Base-by-base conservation (phyloP, 1,140 invertebrate genomes). In the Drosophila punjabiensis region DNA sequence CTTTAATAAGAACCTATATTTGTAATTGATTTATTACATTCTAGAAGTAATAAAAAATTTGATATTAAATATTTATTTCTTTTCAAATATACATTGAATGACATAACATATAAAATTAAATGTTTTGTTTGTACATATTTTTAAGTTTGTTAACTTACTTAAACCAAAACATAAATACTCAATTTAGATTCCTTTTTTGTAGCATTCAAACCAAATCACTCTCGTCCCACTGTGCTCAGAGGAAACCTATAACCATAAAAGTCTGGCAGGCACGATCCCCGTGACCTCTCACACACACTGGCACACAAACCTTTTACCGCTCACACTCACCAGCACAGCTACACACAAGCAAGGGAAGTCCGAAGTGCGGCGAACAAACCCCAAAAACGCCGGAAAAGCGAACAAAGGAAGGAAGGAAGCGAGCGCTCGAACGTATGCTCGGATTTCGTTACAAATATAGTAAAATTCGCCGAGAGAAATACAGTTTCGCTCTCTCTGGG, bases 341-440 rank as follows among this genome's bases (percentile, higher is more conserved):
- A 33, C 2, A 7, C 35, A 24, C 24, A 33, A 2, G 20, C 14
- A 70, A 37, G 55, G 70, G 70, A 50, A 73, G 69, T 37, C 69
- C 67, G 20, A 74, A 50, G 9, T 30, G 53, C 13, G 32, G 24
- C 53, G 69, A 65, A 64, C 50, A 65, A 58, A 62, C 60, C 68
- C 81, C 86, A 89, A 74, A 82, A 64, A 71, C 20, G 63, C 50
- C 8, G 28, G 52, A 53, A 55, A 37, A 62, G 55, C 47, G 65
- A 80, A 74, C 50, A 62, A 66, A 76, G 79, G 61, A 58, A 70
- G 85, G 71, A 89, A 89, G 85, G 86, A 89, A 89, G 65, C 60
- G 52, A 86, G 69, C 86, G 86, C 87, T 91, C 69, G 82, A 90
- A 77, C 87, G 82, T 91, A 90, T 90, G 86, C 79, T 90, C 79